A percentile compares a stretch with the other conserved stretches of the same genome.
Conservation (phyloP, 2,797 vertebrate species). For the Apogon talboti region DNA sequence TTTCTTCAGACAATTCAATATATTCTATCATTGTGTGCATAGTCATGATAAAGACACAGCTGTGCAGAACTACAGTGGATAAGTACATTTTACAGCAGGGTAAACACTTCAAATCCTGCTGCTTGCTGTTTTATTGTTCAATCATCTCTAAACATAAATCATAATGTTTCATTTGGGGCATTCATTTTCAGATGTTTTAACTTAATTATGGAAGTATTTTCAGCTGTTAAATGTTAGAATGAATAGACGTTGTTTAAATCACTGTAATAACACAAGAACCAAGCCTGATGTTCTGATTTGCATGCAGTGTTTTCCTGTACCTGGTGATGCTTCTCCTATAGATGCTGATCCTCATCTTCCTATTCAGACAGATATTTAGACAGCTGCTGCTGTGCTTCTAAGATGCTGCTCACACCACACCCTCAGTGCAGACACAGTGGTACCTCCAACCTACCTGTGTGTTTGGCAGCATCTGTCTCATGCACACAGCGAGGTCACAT, state of each 20-base stretch:
- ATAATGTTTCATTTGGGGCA: no score
- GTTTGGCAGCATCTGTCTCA: conserved; percentile 46
- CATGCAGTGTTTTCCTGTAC: conserved; percentile 1
- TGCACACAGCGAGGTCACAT: conserved; percentile 54
- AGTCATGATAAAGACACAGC: conserved; percentile 6
- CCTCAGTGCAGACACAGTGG: neutral
- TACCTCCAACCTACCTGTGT: conserved; percentile 27
- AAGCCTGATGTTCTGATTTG: no score
- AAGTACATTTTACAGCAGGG: conserved; percentile 1
- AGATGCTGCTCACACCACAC: neutral
- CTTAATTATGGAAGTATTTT: no score
- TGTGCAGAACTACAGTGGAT: conserved; percentile 9
- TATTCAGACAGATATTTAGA: neutral
- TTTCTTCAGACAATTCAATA: neutral
- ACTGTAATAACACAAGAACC: no score
- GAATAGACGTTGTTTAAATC: no score
- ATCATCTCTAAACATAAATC: no score
- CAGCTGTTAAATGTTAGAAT: no score
- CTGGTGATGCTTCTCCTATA: conserved; percentile 25
- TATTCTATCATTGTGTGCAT: neutral
- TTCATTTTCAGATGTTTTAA: no score
- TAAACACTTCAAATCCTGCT: conserved; percentile 5
- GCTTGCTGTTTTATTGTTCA: no score
- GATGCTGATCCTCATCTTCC: conserved; percentile 19
- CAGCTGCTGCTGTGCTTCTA: neutral